Conservation (phyloP, 2,888 invertebrate genomes). For the Xiphydria camelus region DNA sequence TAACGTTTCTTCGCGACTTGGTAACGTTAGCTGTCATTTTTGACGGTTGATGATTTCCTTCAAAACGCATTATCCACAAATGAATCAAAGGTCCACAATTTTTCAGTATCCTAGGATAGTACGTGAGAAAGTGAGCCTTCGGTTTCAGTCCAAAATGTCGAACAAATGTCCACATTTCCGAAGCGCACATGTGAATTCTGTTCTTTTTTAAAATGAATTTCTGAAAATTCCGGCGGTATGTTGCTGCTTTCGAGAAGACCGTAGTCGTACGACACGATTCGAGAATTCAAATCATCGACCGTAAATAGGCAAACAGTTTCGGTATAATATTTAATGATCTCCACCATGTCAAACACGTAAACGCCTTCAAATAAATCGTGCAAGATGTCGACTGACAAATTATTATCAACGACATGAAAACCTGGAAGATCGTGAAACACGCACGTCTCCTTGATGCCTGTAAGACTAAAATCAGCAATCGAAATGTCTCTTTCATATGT, state of each 20-base stretch:
- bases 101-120: constrained; percentile 8
- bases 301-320: constrained; percentile 10
- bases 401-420: constrained; percentile 11
- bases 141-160: constrained; percentile 18
- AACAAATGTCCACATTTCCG: constrained; percentile 23
- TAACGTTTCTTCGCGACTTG: too few species aligned
- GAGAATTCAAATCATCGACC: constrained; percentile 19
- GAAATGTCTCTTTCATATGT: constrained; percentile 8
- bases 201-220: constrained; percentile 14
- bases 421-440: constrained; percentile 4
- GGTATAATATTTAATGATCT: constrained; percentile 16
- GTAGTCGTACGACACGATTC: constrained; percentile 14
- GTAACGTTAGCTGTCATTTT: too few species aligned
- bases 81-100: constrained; percentile 5
- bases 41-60: constrained; percentile 6
- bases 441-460: constrained; percentile 8
- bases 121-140: constrained; percentile 10
- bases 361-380: constrained; percentile 20
- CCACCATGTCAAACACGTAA: constrained; percentile 12
- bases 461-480: constrained; percentile 1
- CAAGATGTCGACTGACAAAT: constrained; percentile 12
- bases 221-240: constrained; percentile 12
- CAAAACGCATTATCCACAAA: constrained; percentile 1
- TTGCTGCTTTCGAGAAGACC: constrained; percentile 13
- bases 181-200: constrained; percentile 18